A percentile compares a stretch with the other conserved stretches of the same genome.
phyloP scores from a whole-genome alignment of 2,888 invertebrate species.

The Hypomecis atomaria region DNA sequence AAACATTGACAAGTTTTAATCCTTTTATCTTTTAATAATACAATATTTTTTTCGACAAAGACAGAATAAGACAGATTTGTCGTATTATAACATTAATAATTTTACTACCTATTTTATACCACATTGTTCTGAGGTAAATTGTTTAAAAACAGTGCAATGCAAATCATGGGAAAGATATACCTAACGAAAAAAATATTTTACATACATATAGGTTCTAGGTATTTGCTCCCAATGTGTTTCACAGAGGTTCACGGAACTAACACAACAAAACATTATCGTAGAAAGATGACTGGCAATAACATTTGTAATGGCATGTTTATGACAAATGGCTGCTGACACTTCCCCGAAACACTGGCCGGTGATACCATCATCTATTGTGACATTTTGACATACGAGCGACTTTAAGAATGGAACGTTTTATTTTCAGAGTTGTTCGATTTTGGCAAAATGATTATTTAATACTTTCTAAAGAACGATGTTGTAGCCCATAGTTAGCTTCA shows the following conservation, averaged over 20 bases:
- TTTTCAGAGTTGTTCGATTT: neutral
- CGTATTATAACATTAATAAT: too few relatives aligned
- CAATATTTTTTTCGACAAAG: too few relatives aligned
- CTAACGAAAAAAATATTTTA: neutral
- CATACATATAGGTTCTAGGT: too few relatives aligned
- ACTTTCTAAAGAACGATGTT: neutral
- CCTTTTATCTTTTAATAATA: too few relatives aligned
- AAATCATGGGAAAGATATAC: neutral
- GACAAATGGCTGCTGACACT: slow-evolving; percentile 60
- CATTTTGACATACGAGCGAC: slow-evolving; percentile 11
- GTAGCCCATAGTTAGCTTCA: too few relatives aligned
- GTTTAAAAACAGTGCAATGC: too few relatives aligned
- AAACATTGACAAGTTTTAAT: too few relatives aligned
- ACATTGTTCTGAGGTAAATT: too few relatives aligned
- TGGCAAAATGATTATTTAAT: neutral
- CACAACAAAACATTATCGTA: slow-evolving; percentile 43
- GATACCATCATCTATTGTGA: slow-evolving; percentile 10
- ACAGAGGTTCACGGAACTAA: slow-evolving; percentile 32
- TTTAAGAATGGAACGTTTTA: slow-evolving; percentile 8
- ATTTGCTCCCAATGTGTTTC: too few relatives aligned
- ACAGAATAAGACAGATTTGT: too few relatives aligned
- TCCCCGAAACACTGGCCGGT: slow-evolving; percentile 46
- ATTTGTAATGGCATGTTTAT: slow-evolving; percentile 52
- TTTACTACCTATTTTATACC: too few relatives aligned
- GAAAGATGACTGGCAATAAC: slow-evolving; percentile 62